phyloP scores from a whole-genome alignment of 2,113 vertebrate genomes.

The Seriola quinqueradiata region DNA sequence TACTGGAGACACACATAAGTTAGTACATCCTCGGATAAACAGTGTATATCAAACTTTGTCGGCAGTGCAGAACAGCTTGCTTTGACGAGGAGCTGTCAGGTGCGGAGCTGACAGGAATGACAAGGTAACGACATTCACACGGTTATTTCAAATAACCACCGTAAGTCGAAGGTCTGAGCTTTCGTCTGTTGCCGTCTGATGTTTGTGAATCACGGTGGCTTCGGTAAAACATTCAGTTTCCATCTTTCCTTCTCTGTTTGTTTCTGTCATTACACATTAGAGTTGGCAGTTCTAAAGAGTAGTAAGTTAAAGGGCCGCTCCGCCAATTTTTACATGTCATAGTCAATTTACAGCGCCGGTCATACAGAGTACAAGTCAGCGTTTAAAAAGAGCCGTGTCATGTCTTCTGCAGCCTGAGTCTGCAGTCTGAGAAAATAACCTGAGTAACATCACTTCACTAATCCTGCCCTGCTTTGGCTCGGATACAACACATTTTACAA shows the following conservation, averaged over 20 bases:
- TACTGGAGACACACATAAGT: conserved; percentile 32
- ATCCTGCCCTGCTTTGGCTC: not conserved
- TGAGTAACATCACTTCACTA: too few relatives aligned
- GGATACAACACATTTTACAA: not conserved
- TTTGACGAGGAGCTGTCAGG: not conserved
- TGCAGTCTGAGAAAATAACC: conserved; percentile 11
- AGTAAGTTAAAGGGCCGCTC: not conserved
- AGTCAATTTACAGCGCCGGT: not conserved
- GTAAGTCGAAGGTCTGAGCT: not conserved
- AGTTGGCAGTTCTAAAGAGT: too few relatives aligned
- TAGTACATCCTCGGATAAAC: conserved; percentile 10
- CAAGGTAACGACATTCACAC: not conserved
- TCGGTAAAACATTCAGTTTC: not conserved
- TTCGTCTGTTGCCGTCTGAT: not conserved
- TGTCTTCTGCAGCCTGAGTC: not conserved
- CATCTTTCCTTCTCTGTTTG: not conserved
- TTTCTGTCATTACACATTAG: not conserved
- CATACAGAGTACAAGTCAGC: not conserved
- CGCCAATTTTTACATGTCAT: not conserved
- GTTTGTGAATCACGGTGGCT: not conserved
- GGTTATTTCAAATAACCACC: not conserved
- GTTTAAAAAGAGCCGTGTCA: not conserved
- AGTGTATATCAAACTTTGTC: conserved; percentile 16
- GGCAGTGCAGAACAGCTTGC: conserved; percentile 7
- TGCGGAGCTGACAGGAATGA: not conserved